These are phyloP conservation scores for Pyrgilauda ruficollis DNA, from an alignment of 2,113 vertebrate species.

Conservation along the genomic window DNA sequence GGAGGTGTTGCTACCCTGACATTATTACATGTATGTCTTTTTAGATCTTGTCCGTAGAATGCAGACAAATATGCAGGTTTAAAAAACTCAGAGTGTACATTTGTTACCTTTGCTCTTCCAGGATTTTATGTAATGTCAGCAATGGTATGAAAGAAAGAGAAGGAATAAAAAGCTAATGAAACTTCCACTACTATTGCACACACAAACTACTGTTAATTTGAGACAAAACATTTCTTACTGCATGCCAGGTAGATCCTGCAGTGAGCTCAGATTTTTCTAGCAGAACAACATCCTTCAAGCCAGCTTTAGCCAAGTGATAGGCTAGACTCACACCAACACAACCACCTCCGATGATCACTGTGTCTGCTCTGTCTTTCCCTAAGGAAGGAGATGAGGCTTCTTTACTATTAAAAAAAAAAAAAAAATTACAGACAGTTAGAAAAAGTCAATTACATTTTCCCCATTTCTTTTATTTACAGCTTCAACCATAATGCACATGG, in stretches of 20 bases:
- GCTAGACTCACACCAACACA: slow-evolving; percentile 92
- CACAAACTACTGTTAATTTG: not conserved
- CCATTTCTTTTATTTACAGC: not conserved
- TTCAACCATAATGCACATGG: not conserved
- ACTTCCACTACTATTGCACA: not conserved
- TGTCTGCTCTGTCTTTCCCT: slow-evolving; percentile 89
- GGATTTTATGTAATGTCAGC: not conserved
- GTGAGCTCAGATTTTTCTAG: slow-evolving; percentile 97
- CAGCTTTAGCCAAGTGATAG: slow-evolving; percentile 93
- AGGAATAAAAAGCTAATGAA: not conserved
- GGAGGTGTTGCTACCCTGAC: not conserved
- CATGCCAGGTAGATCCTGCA: slow-evolving; percentile 97
- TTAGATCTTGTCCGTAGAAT: not conserved
- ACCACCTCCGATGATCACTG: slow-evolving; percentile 91
- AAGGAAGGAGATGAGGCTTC: slow-evolving; percentile 33
- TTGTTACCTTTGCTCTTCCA: not conserved
- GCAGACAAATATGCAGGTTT: not conserved
- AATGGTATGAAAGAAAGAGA: not conserved
- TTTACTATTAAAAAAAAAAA: slow-evolving; percentile 6
- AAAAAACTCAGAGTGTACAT: not conserved
- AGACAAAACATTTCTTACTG: slow-evolving; percentile 77
- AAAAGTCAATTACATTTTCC: not conserved
- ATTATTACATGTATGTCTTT: not conserved
- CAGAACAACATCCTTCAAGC: slow-evolving; percentile 91
- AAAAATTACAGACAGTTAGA: not conserved